Evolutionary conservation across 35 echinoderm and acorn worm genomes (phyloP), one percentile per base, ranked within the genome.

Genomic region (Strongylocentrotus purpuratus): DNA sequence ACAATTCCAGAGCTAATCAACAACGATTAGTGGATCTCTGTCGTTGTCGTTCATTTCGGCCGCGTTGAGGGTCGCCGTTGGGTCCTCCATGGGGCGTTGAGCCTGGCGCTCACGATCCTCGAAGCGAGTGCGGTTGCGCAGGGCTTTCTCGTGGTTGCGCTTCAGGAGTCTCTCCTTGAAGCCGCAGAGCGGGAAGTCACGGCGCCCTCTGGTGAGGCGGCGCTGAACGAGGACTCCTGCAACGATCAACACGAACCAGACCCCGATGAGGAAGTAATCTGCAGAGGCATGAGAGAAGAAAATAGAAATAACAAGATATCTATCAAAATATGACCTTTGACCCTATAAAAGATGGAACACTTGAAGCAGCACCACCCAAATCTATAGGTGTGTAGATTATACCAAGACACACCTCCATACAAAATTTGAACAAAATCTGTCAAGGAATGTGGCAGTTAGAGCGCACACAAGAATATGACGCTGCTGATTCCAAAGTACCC

Each of bases 101-200:
- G 9, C 20, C 33, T 89, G 87, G 14, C 33, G 87, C n/a, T 33
- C n/a, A 3, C 87, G 8, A 5, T 46, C 45, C 87, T 89, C 87
- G 31, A 18, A 89, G 87, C 87, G 87, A 14, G 18, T 89, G 15
- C 45, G 87, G 11, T 89, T 46, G 0, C 87, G 12, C 33, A 89
- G 12, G 7, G 87, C 45, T 4, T 89, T 33, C 91, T 46, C 33
- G 14, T 93, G 91, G 91, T 93, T 93, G 48, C 91, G 91, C 13
- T 17, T 33, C n/a, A 31, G 31, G 9, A 94, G 95, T 48, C 94
- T 90, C 32, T 91, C 94, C 47, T 95, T 94, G 92, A 96, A 98
- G 4, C 95, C 94, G 86, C 97, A 98, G 28, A 85, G 31, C 0
- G 97, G 97, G 94, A 98, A 96, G 93, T 95, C 59, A 28, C 94